Evolutionary conservation across 2,888 invertebrate species (phyloP).

Genomic region (Eupithecia subumbrata): DNA sequence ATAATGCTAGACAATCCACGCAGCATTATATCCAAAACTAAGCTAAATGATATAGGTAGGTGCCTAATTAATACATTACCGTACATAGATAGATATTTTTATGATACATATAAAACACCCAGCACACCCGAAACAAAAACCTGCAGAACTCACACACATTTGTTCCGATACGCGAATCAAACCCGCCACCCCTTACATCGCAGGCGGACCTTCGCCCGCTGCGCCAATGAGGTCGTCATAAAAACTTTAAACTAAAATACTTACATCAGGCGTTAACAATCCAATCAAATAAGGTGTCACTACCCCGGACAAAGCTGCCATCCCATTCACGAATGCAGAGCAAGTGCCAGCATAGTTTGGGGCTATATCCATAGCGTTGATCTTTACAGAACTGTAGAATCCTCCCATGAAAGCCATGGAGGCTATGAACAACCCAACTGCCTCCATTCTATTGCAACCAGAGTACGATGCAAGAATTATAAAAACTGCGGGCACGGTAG

Average conservation of each 20-base stretch:
- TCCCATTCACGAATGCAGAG: conserved; percentile 86
- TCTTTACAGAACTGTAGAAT: conserved; percentile 87
- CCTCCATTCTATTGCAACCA: conserved; percentile 79
- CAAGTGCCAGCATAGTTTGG: conserved; percentile 86
- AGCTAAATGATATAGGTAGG: no score
- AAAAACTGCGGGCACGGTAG: conserved; percentile 85
- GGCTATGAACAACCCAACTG: conserved; percentile 84
- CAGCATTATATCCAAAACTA: no score
- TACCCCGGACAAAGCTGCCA: conserved; percentile 85
- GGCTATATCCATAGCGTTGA: conserved; percentile 86
- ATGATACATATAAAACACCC: background rate
- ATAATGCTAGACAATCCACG: no score
- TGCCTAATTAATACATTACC: no score
- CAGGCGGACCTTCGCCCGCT: background rate
- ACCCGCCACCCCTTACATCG: background rate
- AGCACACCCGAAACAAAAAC: background rate
- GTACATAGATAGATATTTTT: no score
- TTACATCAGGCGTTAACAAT: conserved; percentile 84
- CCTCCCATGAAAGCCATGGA: conserved; percentile 88
- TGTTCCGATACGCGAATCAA: background rate
- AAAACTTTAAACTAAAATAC: background rate
- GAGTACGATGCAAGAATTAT: conserved; percentile 86
- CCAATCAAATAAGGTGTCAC: conserved; percentile 85
- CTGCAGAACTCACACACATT: background rate
- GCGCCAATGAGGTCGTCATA: background rate